Evolutionary conservation across 2,797 vertebrate genomes (phyloP).

Genomic region (Synaphobranchus kaupii): DNA sequence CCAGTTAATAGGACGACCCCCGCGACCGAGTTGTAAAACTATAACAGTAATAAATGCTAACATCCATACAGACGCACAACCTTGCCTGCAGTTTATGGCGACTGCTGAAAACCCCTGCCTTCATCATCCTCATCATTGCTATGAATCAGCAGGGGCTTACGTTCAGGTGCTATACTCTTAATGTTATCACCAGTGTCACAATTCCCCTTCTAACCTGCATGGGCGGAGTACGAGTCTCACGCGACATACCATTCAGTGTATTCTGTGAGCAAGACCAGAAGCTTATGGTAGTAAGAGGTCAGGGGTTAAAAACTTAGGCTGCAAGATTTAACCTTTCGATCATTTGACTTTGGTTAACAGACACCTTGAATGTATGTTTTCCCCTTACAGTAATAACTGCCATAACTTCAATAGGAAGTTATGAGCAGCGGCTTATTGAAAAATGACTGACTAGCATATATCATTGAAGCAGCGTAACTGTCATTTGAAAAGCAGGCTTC

Average conservation of each 20-base stretch:
- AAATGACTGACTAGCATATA: background rate
- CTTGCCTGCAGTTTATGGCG: background rate
- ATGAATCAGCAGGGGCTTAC: background rate
- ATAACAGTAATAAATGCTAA: background rate
- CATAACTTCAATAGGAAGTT: background rate
- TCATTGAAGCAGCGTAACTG: background rate
- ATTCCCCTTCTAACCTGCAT: background rate
- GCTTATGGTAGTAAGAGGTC: background rate
- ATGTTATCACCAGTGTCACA: background rate
- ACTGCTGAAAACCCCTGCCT: background rate
- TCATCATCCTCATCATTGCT: background rate
- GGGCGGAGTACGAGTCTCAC: background rate
- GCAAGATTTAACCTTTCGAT: background rate
- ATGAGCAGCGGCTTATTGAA: background rate
- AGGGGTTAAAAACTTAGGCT: too few relatives aligned
- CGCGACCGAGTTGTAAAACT: background rate
- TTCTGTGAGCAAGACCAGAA: background rate
- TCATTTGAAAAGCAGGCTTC: background rate
- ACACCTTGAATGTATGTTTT: slow-evolving; percentile 15
- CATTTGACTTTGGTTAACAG: background rate
- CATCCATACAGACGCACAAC: background rate
- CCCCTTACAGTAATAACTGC: background rate
- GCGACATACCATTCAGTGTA: background rate
- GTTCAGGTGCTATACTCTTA: background rate
- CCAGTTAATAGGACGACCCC: background rate